Percentiles rank a stretch among this genome's conserved stretches.
These are phyloP conservation scores for Amblyjoppa proteus DNA, from an alignment of 2,888 invertebrate species.

Conservation along the genomic window DNA sequence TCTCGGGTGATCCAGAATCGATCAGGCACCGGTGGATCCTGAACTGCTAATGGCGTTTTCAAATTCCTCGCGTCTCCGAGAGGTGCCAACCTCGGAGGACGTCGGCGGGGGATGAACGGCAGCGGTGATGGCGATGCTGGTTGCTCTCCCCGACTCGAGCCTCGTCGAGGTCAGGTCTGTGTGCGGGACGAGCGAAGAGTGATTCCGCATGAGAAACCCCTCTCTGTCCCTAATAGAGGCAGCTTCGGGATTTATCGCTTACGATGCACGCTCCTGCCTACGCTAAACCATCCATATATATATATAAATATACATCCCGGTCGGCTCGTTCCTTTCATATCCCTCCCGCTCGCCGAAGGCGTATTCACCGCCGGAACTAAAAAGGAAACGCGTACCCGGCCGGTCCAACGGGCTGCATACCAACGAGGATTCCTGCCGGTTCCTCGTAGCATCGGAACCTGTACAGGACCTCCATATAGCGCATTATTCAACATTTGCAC, in stretches of 20 bases:
- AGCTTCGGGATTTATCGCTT: constrained; percentile 76
- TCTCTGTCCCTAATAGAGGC: constrained; percentile 73
- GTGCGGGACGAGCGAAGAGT: neutral
- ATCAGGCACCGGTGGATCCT: constrained; percentile 47
- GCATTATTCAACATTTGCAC: constrained; percentile 4
- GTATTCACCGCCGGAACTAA: constrained; percentile 73
- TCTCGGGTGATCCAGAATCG: constrained; percentile 49
- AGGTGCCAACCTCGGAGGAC: constrained; percentile 16
- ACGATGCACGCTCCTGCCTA: constrained; percentile 69
- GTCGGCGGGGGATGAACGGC: neutral
- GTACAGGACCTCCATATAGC: neutral
- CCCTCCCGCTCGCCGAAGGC: constrained; percentile 49
- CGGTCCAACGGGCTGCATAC: constrained; percentile 73
- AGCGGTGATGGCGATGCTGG: neutral
- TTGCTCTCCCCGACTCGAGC: constrained; percentile 8
- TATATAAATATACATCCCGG: constrained; percentile 32
- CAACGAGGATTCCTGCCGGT: constrained; percentile 70
- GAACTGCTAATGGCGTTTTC: constrained; percentile 60
- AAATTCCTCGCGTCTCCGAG: constrained; percentile 46
- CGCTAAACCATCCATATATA: constrained; percentile 39
- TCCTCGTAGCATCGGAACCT: no score
- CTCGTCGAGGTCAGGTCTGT: constrained; percentile 24
- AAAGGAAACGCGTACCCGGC: constrained; percentile 76
- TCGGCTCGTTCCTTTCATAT: constrained; percentile 55
- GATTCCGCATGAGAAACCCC: constrained; percentile 33